Base-by-base conservation (phyloP, 2,113 vertebrate genomes). In the Trochalopteron elliotii region DNA sequence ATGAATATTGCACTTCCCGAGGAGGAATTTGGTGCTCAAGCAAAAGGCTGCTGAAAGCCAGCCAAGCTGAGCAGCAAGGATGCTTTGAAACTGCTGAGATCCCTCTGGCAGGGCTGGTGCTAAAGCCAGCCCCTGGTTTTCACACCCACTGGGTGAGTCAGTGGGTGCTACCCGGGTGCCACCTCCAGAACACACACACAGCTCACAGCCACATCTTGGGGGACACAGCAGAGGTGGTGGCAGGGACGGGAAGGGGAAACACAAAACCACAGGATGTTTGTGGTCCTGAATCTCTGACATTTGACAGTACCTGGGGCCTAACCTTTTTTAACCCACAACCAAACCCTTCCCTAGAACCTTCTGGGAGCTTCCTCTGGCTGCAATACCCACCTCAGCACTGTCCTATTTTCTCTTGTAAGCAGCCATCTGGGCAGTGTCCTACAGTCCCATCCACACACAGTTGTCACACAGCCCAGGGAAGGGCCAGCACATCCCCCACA, bases 21-120 rank as follows among this genome's bases (percentile, higher is more conserved):
- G 87, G 56, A 96, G 79, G 89, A 91, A 86, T 90, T 55, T 44
- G 59, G 87, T 87, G 90, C 84, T 91, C 2, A 10, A 91, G 80
- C 3, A 11, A 56, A 59, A 93, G 70, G 21, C 84, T 87, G 87
- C 84, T 88, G 94, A 94, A 69, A 61, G 25, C 0, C 0, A 93
- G 87, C 95, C 87, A 94, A 92, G 87, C 2, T 85, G 77, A 94
- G 83, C 88, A 40, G 42, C 19, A 16, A 39, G 35, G 56, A 87
- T 40, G 78, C 81, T 88, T 64, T 55, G 8, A 39, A 86, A 60
- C 50, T 59, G 65, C 88, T 74, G 80, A 59, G 47, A 71, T 86
- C 17, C 83, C 77, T 81, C 49, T 9, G 18, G 53, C 42, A 55
- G 68, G 59, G 63, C 87, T 74, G 89, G 61, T 80, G 89, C 84